A percentile compares a stretch with the other conserved stretches of the same genome.
Conservation (phyloP, 2,797 vertebrate genomes). For the Pipistrellus pipistrellus region DNA sequence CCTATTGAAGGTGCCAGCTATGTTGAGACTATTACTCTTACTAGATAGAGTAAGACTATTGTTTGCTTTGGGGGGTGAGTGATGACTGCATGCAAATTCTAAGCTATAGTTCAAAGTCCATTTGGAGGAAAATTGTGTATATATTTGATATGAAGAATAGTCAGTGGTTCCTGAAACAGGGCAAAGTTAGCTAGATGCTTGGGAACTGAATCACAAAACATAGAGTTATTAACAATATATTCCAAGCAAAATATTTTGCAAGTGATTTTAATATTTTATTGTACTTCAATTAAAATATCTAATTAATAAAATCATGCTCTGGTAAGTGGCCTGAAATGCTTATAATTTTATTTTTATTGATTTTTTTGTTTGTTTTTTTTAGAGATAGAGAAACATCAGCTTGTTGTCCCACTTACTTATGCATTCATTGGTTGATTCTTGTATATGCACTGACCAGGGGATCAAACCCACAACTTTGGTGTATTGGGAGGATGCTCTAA, state of each 20-base stretch:
- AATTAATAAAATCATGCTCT: not conserved
- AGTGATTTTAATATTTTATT: slow-evolving; percentile 63
- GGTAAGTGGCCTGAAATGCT: not conserved
- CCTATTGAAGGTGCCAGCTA: not conserved
- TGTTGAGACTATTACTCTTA: not conserved
- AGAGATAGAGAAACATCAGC: not conserved
- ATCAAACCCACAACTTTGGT: not conserved
- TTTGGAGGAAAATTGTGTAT: not conserved
- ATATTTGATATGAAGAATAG: not conserved
- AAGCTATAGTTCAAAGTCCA: not conserved
- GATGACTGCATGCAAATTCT: not conserved
- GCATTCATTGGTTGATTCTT: not conserved
- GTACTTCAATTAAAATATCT: slow-evolving; percentile 50
- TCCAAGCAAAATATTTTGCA: slow-evolving; percentile 54
- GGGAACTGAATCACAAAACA: not conserved
- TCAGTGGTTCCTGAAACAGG: not conserved
- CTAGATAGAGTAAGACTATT: not conserved
- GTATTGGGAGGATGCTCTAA: not conserved
- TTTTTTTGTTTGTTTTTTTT: not conserved
- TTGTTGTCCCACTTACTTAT: not conserved
- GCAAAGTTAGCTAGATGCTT: not conserved
- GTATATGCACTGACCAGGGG: not conserved
- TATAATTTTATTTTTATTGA: slow-evolving; percentile 7
- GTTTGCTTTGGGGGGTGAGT: not conserved
- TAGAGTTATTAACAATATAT: slow-evolving; percentile 21